Evolutionary conservation across 2,888 invertebrate species (phyloP).

Genomic region (Gerris lacustris): DNA sequence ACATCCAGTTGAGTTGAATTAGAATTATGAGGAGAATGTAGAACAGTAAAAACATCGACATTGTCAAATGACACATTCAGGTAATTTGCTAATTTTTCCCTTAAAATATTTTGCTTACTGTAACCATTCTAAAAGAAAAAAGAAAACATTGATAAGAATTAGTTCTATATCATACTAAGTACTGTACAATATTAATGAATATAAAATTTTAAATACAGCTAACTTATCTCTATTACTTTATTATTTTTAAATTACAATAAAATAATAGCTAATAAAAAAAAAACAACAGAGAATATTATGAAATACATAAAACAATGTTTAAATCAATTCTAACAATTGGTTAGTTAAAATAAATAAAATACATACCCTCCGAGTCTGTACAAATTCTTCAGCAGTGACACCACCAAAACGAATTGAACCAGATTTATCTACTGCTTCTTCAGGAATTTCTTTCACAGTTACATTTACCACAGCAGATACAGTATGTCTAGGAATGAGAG

Average conservation of each 20-base stretch:
- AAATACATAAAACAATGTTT: no score
- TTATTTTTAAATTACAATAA: no score
- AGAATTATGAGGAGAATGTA: conserved; percentile 48
- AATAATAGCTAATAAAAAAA: no score
- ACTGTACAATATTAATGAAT: background rate
- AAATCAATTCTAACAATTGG: no score
- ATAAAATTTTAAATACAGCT: no score
- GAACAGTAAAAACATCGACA: conserved; percentile 87
- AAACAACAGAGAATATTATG: no score
- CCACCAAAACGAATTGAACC: conserved; percentile 79
- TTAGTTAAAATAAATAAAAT: conserved; percentile 3
- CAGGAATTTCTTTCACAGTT: conserved; percentile 72
- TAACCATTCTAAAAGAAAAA: conserved; percentile 40
- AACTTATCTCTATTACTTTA: no score
- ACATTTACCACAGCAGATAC: conserved; percentile 79
- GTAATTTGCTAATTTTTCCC: conserved; percentile 50
- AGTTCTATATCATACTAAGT: conserved; percentile 5
- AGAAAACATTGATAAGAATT: conserved; percentile 18
- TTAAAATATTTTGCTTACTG: conserved; percentile 63
- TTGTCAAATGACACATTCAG: conserved; percentile 67
- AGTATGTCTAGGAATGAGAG: conserved; percentile 46
- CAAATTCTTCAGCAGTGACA: conserved; percentile 74
- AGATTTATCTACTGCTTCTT: conserved; percentile 83
- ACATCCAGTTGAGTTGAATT: conserved; percentile 57
- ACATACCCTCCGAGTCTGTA: conserved; percentile 42